Percentiles rank a stretch among this genome's conserved stretches.
Conservation (phyloP, 1,140 invertebrate species). For the Pseudomyrmex pallidus region DNA sequence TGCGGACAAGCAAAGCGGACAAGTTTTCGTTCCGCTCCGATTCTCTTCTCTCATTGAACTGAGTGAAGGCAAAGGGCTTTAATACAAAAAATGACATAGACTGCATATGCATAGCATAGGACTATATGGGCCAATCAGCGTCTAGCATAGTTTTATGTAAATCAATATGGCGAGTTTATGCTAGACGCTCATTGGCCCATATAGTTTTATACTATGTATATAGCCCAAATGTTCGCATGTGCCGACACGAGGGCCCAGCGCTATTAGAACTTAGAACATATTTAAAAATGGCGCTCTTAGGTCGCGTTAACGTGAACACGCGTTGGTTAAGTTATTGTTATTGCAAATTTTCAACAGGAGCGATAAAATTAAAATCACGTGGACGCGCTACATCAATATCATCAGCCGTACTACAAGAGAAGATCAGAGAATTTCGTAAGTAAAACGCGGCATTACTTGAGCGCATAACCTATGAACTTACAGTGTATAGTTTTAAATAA, state of each 20-base stretch:
- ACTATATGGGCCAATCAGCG: no score
- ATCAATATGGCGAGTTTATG: no score
- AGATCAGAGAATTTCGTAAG: neutral
- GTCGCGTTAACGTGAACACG: constrained; percentile 64
- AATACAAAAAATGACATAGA: no score
- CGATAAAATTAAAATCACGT: constrained; percentile 12
- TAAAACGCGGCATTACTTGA: constrained; percentile 13
- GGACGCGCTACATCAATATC: neutral
- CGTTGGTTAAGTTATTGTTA: constrained; percentile 67
- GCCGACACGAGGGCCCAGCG: neutral
- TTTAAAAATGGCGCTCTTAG: constrained; percentile 78
- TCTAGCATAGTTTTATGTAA: no score
- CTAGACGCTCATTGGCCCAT: no score
- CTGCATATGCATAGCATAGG: no score
- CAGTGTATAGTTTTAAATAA: neutral
- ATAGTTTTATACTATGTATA: no score
- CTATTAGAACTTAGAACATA: neutral
- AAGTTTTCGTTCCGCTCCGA: no score
- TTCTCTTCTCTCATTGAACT: no score
- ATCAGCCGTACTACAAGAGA: accelerated
- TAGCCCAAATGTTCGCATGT: constrained; percentile 4
- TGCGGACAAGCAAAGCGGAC: no score
- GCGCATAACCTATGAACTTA: neutral
- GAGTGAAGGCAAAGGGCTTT: no score
- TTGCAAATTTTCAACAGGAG: constrained; percentile 62